Evolutionary conservation across 2,888 invertebrate species (phyloP).

Genomic region (Rhagonycha lutea): DNA sequence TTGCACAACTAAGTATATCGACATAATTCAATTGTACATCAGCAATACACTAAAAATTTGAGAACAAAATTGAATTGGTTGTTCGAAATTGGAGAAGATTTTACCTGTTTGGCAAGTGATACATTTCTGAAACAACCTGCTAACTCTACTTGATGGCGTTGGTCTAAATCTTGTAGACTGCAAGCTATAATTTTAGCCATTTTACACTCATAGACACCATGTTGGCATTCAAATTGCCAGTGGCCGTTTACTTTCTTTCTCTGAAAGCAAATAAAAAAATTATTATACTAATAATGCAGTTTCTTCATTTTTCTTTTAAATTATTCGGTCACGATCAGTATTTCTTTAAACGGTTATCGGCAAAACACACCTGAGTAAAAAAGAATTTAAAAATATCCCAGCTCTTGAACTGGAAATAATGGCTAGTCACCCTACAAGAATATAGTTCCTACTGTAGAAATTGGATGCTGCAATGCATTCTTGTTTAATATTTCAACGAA

Average conservation of each 20-base stretch:
- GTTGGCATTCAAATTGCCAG: conserved; percentile 55
- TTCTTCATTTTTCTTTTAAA: too few relatives aligned
- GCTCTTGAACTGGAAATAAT: too few relatives aligned
- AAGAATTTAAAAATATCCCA: too few relatives aligned
- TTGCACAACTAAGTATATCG: background rate
- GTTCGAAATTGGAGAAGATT: background rate
- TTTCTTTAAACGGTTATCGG: too few relatives aligned
- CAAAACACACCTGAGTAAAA: too few relatives aligned
- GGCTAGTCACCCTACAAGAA: too few relatives aligned
- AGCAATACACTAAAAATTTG: background rate
- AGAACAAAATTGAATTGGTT: background rate
- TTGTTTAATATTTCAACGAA: too few relatives aligned
- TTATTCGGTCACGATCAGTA: too few relatives aligned
- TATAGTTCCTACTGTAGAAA: too few relatives aligned
- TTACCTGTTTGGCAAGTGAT: background rate
- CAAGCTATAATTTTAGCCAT: conserved; percentile 48
- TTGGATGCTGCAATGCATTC: too few relatives aligned
- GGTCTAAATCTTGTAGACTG: background rate
- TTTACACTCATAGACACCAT: conserved; percentile 55
- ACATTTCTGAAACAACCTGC: background rate
- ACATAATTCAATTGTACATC: background rate
- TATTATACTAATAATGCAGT: too few relatives aligned
- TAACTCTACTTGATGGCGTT: background rate
- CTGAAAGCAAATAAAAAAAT: background rate
- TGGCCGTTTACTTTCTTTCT: conserved; percentile 20